Evolutionary conservation across 1,140 invertebrate genomes (phyloP).

Genomic region (Drosophila malerkotliana): DNA sequence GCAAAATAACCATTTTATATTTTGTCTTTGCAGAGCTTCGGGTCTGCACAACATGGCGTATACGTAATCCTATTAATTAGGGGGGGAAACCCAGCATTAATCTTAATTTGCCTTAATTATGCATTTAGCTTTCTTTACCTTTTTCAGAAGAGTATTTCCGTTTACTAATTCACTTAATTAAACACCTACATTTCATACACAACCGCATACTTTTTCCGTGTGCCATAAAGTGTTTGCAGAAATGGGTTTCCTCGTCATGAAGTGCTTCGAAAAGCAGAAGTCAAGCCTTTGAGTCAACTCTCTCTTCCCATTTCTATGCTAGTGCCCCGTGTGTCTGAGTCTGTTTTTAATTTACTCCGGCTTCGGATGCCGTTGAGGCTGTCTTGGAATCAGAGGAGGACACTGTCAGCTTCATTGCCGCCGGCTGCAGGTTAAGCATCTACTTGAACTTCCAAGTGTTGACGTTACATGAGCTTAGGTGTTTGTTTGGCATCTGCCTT

Average conservation of each 20-base stretch:
- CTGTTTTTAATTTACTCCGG: conserved; percentile 74
- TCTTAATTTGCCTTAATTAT: not conserved
- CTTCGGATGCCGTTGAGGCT: conserved; percentile 26
- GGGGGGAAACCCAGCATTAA: not conserved
- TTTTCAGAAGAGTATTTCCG: not conserved
- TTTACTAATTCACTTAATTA: conserved; percentile 12
- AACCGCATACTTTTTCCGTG: not conserved
- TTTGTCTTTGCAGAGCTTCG: too few species aligned
- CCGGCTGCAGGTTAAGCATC: conserved; percentile 74
- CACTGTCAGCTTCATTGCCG: conserved; percentile 65
- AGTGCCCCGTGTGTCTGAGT: conserved; percentile 27
- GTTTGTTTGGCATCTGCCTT: conserved; percentile 76
- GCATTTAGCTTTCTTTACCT: not conserved
- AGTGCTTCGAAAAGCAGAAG: conserved; percentile 25
- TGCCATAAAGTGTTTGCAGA: conserved; percentile 14
- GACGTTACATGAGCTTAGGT: conserved; percentile 73
- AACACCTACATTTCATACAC: not conserved
- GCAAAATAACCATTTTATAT: too few species aligned
- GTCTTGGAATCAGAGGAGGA: conserved; percentile 34
- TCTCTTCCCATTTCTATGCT: conserved; percentile 40
- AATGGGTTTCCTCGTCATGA: conserved; percentile 9
- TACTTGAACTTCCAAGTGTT: conserved; percentile 77
- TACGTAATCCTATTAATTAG: too few species aligned
- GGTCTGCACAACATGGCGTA: too few species aligned
- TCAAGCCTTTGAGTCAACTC: conserved; percentile 57